Conservation (phyloP, 2,888 invertebrate species). For the Tetragonisca angustula region DNA sequence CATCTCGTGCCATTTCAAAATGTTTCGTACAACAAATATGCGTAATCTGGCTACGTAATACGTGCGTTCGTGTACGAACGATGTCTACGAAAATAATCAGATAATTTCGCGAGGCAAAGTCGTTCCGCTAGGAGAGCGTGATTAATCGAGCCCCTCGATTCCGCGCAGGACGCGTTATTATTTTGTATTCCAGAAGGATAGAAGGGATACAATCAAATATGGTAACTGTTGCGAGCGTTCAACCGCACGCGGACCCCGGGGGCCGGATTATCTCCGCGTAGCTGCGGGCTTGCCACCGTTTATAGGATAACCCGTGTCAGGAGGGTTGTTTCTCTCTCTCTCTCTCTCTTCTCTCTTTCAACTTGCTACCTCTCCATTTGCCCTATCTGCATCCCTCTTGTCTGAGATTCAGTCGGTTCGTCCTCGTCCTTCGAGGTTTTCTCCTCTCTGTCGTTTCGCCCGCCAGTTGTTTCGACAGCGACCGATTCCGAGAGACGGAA, state of each 20-base stretch:
- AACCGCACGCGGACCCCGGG: slow-evolving; percentile 82
- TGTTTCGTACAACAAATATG: background rate
- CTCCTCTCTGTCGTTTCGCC: slow-evolving; percentile 12
- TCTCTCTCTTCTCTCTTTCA: slow-evolving; percentile 34
- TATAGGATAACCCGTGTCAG: slow-evolving; percentile 81
- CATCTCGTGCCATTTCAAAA: background rate
- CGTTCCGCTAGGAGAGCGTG: background rate
- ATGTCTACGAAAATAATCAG: too few relatives aligned
- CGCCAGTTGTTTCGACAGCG: slow-evolving; percentile 38
- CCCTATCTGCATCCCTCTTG: slow-evolving; percentile 27
- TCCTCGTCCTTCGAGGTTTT: slow-evolving; percentile 22
- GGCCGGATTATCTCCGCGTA: slow-evolving; percentile 80
- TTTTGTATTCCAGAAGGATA: slow-evolving; percentile 72
- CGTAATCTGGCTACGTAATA: too few relatives aligned
- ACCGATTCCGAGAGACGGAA: slow-evolving; percentile 58
- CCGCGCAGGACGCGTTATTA: slow-evolving; percentile 57
- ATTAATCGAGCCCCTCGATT: slow-evolving; percentile 36
- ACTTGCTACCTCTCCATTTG: background rate
- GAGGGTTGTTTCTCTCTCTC: slow-evolving; percentile 71
- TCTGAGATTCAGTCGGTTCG: slow-evolving; percentile 8
- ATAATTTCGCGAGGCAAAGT: background rate
- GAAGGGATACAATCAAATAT: slow-evolving; percentile 81
- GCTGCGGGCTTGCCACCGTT: slow-evolving; percentile 77
- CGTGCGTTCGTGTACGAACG: too few relatives aligned
- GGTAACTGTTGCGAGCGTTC: slow-evolving; percentile 83